phyloP scores from a whole-genome alignment of 2,113 vertebrate genomes.

The Platichthys stellatus region DNA sequence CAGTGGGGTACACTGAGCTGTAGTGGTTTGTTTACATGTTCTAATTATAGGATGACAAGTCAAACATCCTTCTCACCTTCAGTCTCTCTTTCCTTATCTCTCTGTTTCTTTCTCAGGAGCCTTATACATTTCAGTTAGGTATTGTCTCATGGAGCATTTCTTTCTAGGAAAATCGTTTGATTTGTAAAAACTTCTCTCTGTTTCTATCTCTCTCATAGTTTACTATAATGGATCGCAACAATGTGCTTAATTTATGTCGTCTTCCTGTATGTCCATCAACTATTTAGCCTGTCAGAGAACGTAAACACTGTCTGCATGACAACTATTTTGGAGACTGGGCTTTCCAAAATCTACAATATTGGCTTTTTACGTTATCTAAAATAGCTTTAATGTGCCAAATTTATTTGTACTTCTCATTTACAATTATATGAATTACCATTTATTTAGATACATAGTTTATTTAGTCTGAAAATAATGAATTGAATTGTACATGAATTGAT shows the following conservation, averaged over 20 bases:
- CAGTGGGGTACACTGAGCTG: no score
- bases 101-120: no score
- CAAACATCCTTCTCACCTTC: neutral
- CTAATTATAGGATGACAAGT: no score
- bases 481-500: no score
- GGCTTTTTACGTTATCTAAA: neutral
- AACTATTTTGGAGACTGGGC: no score
- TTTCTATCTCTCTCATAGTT: no score
- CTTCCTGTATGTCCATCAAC: neutral
- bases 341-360: neutral
- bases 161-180: neutral
- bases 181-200: neutral
- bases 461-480: no score
- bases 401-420: neutral
- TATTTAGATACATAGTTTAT: neutral
- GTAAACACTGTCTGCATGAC: no score
- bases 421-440: neutral
- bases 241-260: fast-evolving
- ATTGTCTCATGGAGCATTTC: neutral
- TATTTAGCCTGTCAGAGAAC: neutral
- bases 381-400: neutral
- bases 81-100: no score
- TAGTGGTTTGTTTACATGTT: no score
- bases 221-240: neutral
- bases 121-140: neutral